These are phyloP conservation scores for Antechinus flavipes DNA, from an alignment of 2,113 vertebrate species.

Conservation along the genomic window DNA sequence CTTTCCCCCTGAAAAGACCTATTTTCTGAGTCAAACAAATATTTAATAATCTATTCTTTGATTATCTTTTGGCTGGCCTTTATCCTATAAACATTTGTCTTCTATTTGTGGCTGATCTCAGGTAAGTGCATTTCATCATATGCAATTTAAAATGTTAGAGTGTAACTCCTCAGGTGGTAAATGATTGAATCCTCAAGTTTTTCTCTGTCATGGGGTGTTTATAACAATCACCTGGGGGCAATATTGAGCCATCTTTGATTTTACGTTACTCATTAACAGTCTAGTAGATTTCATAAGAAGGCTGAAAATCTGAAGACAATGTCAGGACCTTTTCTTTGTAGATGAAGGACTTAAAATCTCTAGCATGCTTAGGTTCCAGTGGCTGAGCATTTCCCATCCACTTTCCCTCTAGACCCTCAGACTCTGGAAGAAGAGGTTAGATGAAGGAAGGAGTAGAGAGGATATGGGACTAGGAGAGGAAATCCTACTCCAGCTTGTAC, in stretches of 20 bases:
- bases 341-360: background rate
- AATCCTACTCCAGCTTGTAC: background rate
- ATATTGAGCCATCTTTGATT: slow-evolving; percentile 2
- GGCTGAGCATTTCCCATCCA: background rate
- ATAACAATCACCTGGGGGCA: background rate
- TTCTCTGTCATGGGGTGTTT: background rate
- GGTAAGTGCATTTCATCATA: background rate
- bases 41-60: background rate
- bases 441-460: background rate
- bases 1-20: background rate
- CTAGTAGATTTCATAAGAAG: background rate
- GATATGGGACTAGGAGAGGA: background rate
- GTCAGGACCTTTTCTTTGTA: background rate
- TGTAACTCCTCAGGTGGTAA: background rate
- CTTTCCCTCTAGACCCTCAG: background rate
- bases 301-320: background rate
- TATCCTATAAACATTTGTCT: background rate
- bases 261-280: background rate
- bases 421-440: background rate
- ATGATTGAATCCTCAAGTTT: background rate
- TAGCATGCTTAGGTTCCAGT: background rate
- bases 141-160: background rate
- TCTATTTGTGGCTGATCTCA: background rate
- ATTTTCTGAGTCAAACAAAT: background rate
- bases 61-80: background rate